Base-by-base conservation (phyloP, 2,888 invertebrate species). In the Apantesis nais region DNA sequence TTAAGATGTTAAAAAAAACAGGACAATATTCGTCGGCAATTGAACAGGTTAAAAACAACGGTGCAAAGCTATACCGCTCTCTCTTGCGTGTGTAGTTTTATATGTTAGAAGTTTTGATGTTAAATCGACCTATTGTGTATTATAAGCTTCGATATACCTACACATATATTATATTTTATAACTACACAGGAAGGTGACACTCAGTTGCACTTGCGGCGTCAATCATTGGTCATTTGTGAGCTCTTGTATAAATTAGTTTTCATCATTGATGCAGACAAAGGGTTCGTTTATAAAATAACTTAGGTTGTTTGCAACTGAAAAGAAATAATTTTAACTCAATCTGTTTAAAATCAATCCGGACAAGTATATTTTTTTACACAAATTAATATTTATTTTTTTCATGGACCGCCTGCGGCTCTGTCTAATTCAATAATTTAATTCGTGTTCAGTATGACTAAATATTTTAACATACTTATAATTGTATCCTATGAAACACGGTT, bases 101-200 rank as follows among this genome's bases (percentile, higher is more conserved):
- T 39, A 14, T 39, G 22, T 37, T 12, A 39, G 25, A 25, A 39
- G 37, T 14, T 39, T 39, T 39, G 29, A 64, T 29, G 44, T 29
- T 29, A 48, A 48, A 34, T 31, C 29, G 12, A 16, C 31, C 65
- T 34, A 52, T 65, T 52, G 65, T 65, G 31, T 34, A 34, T n/a
- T 11, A 31, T 48, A 22, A 52, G 52, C 12, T 5, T 12, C 14
- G 14, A 62, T 62, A 41, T 62, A 62, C n/a, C 25, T 9, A 25
- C n/a, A n/a, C n/a, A n/a, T n/a, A n/a, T n/a, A n/a, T n/a, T 44
- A 29, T 48, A 37, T 66, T 31, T 55, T 58, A 22, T 58, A 58
- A 16, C 14, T 29, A 58, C 66, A 66, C 66, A 58, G 66, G 66
- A 60, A 66, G 58, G 39, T 58, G 58, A 25, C 41, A 58, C 66